Conservation (phyloP, 2,888 invertebrate species). For the Tetrapedia diversipes region DNA sequence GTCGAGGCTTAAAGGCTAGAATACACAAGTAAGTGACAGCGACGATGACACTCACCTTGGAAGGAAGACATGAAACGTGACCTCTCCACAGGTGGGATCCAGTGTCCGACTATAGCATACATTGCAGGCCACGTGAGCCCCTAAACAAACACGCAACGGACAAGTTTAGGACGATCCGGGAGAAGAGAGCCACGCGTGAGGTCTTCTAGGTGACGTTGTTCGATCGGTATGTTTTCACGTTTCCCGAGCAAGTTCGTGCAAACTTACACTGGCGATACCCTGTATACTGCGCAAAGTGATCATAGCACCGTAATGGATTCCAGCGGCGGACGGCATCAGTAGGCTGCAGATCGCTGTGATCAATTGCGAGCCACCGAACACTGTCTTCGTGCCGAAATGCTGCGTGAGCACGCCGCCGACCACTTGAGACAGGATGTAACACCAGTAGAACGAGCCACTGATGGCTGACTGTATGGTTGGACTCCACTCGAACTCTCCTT, state of each 20-base stretch:
- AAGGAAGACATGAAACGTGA: conserved; percentile 91
- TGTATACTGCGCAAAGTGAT: conserved; percentile 87
- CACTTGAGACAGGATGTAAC: conserved; percentile 88
- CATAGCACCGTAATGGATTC: conserved; percentile 86
- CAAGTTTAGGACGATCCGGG: background rate
- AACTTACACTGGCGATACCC: conserved; percentile 87
- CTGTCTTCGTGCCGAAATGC: conserved; percentile 88
- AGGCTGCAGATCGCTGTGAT: conserved; percentile 88
- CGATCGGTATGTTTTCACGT: too few relatives aligned
- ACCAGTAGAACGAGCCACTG: conserved; percentile 89
- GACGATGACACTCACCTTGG: conserved; percentile 84
- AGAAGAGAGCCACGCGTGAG: too few relatives aligned
- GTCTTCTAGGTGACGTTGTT: too few relatives aligned
- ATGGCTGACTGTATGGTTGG: conserved; percentile 87
- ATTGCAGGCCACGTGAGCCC: conserved; percentile 90
- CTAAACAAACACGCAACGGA: conserved; percentile 75
- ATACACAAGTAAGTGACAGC: conserved; percentile 69
- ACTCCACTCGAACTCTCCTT: conserved; percentile 87
- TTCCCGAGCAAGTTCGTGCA: too few relatives aligned
- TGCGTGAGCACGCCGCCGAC: conserved; percentile 89
- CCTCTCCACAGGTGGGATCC: conserved; percentile 89
- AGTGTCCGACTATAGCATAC: conserved; percentile 89
- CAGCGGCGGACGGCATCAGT: conserved; percentile 87
- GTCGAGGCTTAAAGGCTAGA: conserved; percentile 82
- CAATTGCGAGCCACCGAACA: conserved; percentile 88